Evolutionary conservation across 2,113 vertebrate species (phyloP), one percentile per base, ranked within the genome.

Genomic region (Nyctereutes procyonoides): DNA sequence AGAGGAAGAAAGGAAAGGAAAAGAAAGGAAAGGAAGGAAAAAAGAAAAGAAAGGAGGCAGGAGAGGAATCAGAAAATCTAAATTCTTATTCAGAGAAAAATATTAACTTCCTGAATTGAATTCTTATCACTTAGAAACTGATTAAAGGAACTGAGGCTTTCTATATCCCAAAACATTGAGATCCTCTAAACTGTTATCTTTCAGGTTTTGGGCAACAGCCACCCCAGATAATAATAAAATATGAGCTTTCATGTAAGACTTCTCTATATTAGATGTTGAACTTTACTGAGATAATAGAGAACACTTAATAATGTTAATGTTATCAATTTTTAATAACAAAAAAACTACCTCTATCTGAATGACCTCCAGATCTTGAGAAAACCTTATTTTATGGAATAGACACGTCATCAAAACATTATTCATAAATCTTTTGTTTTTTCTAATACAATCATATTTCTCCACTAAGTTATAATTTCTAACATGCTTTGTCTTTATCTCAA

Each of bases 401-500:
- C 3, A 69, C 38, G 24, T 43, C 76, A 94, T 28, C 65, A 73
- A 95, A 87, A 69, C 0, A 4, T 94, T 96, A 62, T 62, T 94
- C 56, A 93, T 87, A 91, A 89, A 93, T 88, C 82, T 93, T 82
- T 60, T 83, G 48, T 85, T 93, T 91, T 98, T 95, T 79, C 62
- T 79, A 96, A 93, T 93, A 32, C 63, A 74, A 95, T 95, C 82
- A 60, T 76, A 79, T 87, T 96, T 96, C 35, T 88, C 69, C 53
- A 89, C 73, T 96, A 86, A 95, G 10, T n/a, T 62, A 62, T 88
- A 92, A 88, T 96, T 91, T 92, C 48, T 65, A 89, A 63, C n/a
- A 76, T 73, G 51, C 56, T 97, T 97, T 88, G 88, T 83, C 56
- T 95, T 88, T 38, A 83, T 89, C 35, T 26, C 43, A 83, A n/a